Percentiles rank a stretch among this genome's conserved stretches.
These are phyloP conservation scores for Tapirus indicus DNA, from an alignment of 2,797 vertebrate genomes.

Conservation along the genomic window DNA sequence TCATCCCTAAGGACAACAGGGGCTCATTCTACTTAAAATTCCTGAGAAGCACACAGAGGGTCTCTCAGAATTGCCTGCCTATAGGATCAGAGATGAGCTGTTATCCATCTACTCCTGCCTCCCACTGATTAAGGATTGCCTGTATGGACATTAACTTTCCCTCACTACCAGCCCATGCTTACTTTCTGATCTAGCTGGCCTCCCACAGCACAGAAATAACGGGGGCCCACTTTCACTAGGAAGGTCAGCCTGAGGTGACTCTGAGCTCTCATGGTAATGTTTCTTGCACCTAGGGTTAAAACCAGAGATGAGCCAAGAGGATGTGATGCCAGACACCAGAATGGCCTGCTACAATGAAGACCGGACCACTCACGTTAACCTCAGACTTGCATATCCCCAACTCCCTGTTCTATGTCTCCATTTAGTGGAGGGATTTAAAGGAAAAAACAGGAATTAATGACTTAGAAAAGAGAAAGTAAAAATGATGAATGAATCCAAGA, in stretches of 20 bases:
- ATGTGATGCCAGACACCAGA: neutral
- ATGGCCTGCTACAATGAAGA: neutral
- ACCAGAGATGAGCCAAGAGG: neutral
- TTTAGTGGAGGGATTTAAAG: neutral
- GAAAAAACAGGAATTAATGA: neutral
- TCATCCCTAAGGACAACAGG: neutral
- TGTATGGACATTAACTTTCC: neutral
- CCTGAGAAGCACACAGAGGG: neutral
- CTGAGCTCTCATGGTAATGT: neutral
- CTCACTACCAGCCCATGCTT: neutral
- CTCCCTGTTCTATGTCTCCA: neutral
- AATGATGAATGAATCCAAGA: neutral
- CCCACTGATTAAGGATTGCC: neutral
- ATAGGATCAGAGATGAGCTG: neutral
- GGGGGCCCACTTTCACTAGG: neutral
- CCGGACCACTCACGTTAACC: neutral
- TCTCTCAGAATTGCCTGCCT: neutral
- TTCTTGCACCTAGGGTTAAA: constrained; percentile 21
- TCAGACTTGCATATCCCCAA: neutral
- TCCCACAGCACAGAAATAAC: neutral
- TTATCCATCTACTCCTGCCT: neutral
- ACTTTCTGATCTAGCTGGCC: neutral
- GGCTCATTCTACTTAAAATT: neutral
- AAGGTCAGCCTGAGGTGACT: neutral
- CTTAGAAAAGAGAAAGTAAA: neutral